A percentile compares a stretch with the other conserved stretches of the same genome.
These are phyloP conservation scores for Leuciscus waleckii DNA, from an alignment of 2,797 vertebrate genomes.

Conservation along the genomic window DNA sequence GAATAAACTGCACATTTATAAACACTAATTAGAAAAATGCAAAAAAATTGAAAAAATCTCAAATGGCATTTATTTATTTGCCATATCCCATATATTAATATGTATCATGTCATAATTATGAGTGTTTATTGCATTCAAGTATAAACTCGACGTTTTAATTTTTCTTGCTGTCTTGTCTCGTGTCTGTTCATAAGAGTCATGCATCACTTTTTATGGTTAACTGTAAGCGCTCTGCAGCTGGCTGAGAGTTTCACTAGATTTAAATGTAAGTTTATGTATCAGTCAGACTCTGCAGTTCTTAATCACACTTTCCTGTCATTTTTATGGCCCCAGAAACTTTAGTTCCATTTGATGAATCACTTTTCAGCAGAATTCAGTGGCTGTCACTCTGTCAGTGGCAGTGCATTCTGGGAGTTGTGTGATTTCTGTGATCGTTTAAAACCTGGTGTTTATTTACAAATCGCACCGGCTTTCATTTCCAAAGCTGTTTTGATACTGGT, in stretches of 20 bases:
- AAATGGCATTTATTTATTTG: neutral
- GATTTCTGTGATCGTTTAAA: neutral
- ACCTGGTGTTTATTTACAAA: constrained; percentile 26
- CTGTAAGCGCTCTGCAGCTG: constrained; percentile 40
- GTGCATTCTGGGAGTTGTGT: constrained; percentile 16
- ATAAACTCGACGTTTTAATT: neutral
- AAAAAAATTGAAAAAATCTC: neutral
- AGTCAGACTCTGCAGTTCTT: constrained; percentile 57
- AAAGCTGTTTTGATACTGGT: constrained; percentile 27
- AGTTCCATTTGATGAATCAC: constrained; percentile 59
- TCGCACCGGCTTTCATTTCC: neutral
- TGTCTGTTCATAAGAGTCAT: constrained; percentile 33
- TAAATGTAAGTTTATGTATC: constrained; percentile 53
- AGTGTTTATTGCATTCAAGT: neutral
- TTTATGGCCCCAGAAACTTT: constrained; percentile 34
- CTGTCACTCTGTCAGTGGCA: neutral
- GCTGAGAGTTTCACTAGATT: constrained; percentile 54
- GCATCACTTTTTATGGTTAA: constrained; percentile 59
- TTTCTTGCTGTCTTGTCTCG: neutral
- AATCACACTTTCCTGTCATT: constrained; percentile 56
- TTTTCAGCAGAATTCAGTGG: constrained; percentile 52
- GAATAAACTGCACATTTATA: neutral
- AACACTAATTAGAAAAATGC: neutral
- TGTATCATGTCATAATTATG: neutral
- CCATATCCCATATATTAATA: neutral